Base-by-base conservation (phyloP, 2,113 vertebrate genomes). In the Coptodon rendalli region DNA sequence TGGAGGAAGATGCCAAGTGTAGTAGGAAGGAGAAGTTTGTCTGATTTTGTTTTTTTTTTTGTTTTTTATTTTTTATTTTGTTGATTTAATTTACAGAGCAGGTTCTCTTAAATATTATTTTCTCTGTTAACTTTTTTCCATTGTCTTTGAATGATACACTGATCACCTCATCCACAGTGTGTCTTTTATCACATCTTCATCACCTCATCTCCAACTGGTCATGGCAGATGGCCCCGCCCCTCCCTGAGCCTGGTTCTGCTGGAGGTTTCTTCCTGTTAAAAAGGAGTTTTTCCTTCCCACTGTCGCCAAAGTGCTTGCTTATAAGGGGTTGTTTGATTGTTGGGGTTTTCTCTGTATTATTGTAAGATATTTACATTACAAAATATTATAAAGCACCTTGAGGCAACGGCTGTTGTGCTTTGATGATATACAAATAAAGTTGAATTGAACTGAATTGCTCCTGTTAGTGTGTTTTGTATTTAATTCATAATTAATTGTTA, bases 341-440 rank as follows among this genome's bases (percentile, higher is more conserved):
- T 56, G 54, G 22, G 0, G 12, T 27, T 56, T 7, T 13, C 54
- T 56, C 1, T 56, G 54, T 27, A 57, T 3, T 56, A 1, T 2
- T 57, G 54, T 57, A 57, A 14, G 12, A 57, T 57, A 57, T 8
- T 14, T 57, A 27, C 4, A 0, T 57, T 57, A 57, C 4, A 57
- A 57, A 57, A 57, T 57, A 8, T 57, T 57, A 57, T 57, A 0
- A 57, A 57, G 54, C 2, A 5, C 4, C 22, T 57, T 0, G 0
- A 8, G 4, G 22, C 6, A 57, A 57, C 6, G 11, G 22, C 12
- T 5, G 54, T 14, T 57, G 22, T 57, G 2, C 8, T 57, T 57
- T 57, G 24, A 3, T 5, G 54, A 0, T 0, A 27, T 57, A 0
- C 0, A 27, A 57, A 57, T 57, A 57, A 57, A 56, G 3, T 0